phyloP scores from a whole-genome alignment of 2,888 invertebrate genomes.

The Dasysyrphus tricinctus region DNA sequence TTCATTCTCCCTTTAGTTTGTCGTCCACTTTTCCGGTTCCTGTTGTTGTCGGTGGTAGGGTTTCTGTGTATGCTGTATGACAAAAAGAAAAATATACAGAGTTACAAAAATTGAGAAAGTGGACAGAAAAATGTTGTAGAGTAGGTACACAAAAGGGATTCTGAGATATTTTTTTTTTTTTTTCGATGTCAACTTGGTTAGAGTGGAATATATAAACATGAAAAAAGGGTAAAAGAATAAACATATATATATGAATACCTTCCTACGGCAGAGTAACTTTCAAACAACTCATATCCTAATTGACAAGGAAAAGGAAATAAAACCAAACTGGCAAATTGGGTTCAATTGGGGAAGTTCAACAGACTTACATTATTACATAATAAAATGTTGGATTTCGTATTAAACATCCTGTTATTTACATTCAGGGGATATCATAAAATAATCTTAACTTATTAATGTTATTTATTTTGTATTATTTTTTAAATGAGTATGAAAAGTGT shows the following conservation, averaged over 20 bases:
- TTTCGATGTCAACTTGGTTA: conserved; percentile 25
- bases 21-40: conserved; percentile 75
- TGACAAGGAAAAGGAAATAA: conserved; percentile 74
- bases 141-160: conserved; percentile 24
- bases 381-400: conserved; percentile 25
- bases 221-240: background rate
- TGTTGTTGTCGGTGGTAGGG: conserved; percentile 65
- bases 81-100: conserved; percentile 23
- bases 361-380: conserved; percentile 32
- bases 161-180: conserved; percentile 16
- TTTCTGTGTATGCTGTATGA: conserved; percentile 42
- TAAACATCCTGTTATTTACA: conserved; percentile 17
- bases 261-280: conserved; percentile 41
- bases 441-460: background rate
- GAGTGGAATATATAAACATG: conserved; percentile 20
- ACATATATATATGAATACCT: background rate
- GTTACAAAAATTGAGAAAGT: conserved; percentile 54
- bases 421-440: background rate
- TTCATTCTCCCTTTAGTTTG: conserved; percentile 69
- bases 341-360: conserved; percentile 64
- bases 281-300: conserved; percentile 68
- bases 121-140: conserved; percentile 47
- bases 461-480: background rate
- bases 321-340: conserved; percentile 63
- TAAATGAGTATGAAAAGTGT: background rate